Evolutionary conservation across 2,888 invertebrate genomes (phyloP).

Genomic region (Lochmaea crataegi): DNA sequence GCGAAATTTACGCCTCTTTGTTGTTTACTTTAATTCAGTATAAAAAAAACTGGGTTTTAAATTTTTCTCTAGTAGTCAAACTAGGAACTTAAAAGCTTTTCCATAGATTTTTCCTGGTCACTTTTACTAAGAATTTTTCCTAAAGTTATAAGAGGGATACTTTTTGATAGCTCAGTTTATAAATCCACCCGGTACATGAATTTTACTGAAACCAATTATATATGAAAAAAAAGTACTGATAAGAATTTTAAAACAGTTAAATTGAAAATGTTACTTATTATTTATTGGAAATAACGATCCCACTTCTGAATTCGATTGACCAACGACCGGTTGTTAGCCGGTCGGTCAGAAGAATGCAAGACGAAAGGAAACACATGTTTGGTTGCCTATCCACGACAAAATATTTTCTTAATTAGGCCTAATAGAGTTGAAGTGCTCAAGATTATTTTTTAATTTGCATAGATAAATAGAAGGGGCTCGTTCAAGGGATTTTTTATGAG

Average conservation of each 20-base stretch:
- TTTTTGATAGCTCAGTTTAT: too few relatives aligned
- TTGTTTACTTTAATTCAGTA: too few relatives aligned
- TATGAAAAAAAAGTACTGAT: too few relatives aligned
- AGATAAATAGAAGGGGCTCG: conserved; percentile 28
- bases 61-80: too few relatives aligned
- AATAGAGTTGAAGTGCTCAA: conserved; percentile 30
- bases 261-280: not conserved
- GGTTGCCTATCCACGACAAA: conserved; percentile 18
- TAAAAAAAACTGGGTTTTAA: too few relatives aligned
- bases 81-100: too few relatives aligned
- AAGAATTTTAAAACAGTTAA: not conserved
- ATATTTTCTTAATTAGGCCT: conserved; percentile 31
- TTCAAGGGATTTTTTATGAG: conserved; percentile 11
- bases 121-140: too few relatives aligned
- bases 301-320: conserved; percentile 10
- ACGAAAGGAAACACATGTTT: conserved; percentile 39
- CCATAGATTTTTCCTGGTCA: too few relatives aligned
- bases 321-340: conserved; percentile 15
- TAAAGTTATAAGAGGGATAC: too few relatives aligned
- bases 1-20: too few relatives aligned
- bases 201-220: too few relatives aligned
- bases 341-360: conserved; percentile 29
- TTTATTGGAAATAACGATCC: not conserved
- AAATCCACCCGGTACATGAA: too few relatives aligned
- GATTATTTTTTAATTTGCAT: conserved; percentile 24